A percentile compares a stretch with the other conserved stretches of the same genome.
Conservation (phyloP, 2,113 vertebrate genomes). For the Ciconia stormi region DNA sequence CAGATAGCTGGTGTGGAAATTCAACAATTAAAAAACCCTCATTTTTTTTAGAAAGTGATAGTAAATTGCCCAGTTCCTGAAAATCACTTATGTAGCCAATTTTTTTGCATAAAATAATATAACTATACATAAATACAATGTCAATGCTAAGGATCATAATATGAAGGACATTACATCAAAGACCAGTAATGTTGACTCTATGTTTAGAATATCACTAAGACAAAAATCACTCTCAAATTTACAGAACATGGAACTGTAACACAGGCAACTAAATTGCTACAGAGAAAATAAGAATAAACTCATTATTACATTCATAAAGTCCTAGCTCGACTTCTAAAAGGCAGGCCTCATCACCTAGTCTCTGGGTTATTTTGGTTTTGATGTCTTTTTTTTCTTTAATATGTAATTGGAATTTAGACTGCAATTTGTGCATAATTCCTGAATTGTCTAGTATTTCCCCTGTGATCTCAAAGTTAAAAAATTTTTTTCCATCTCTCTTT, state of each 20-base stretch:
- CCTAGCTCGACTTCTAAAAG: background rate
- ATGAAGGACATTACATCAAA: background rate
- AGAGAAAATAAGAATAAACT: background rate
- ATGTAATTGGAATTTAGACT: background rate
- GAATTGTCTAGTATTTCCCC: background rate
- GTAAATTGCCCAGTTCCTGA: background rate
- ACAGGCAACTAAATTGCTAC: background rate
- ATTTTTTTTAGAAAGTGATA: background rate
- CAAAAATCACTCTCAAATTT: background rate
- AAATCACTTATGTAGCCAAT: background rate
- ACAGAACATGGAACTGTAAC: background rate
- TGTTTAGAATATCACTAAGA: background rate
- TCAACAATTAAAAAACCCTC: fast-evolving
- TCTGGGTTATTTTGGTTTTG: fast-evolving
- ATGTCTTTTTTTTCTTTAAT: background rate
- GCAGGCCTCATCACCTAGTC: fast-evolving
- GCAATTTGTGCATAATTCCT: background rate
- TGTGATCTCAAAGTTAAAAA: background rate
- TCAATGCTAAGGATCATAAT: fast-evolving
- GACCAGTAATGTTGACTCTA: background rate
- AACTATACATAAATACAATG: background rate
- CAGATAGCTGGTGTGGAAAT: background rate
- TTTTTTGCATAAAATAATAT: background rate
- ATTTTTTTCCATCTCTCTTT: background rate
- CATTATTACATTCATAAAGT: background rate